Percentiles rank a stretch among this genome's conserved stretches.
phyloP scores from a whole-genome alignment of 2,113 vertebrate species.

The Calidris pygmaea region DNA sequence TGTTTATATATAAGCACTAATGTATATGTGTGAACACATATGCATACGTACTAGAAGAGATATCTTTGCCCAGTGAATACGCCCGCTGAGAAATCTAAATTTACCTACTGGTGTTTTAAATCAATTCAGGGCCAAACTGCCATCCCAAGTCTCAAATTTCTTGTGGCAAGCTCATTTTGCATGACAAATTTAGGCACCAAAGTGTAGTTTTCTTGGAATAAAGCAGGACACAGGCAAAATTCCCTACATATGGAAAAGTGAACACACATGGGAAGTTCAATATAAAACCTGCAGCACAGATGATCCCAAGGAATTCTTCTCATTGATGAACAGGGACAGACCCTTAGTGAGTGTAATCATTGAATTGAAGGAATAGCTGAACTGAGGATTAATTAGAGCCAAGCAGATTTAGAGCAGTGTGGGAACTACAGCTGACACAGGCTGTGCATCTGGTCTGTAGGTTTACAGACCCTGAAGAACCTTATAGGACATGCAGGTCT shows the following conservation, averaged over 20 bases:
- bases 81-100: neutral
- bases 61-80: neutral
- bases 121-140: neutral
- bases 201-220: neutral
- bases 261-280: neutral
- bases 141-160: neutral
- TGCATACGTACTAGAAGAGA: neutral
- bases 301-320: neutral
- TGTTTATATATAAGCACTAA: neutral
- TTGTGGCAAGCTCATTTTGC: neutral
- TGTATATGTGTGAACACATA: neutral
- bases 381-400: neutral
- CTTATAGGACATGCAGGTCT: neutral
- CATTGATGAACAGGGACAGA: neutral
- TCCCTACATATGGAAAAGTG: neutral
- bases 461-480: neutral
- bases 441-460: neutral
- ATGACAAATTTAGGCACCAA: neutral
- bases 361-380: neutral
- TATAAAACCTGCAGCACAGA: neutral
- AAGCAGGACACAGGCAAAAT: neutral
- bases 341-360: neutral
- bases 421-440: neutral
- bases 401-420: neutral
- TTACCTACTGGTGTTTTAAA: neutral